Base-by-base conservation (phyloP, 2,888 invertebrate species). In the Notodonta ziczac region DNA sequence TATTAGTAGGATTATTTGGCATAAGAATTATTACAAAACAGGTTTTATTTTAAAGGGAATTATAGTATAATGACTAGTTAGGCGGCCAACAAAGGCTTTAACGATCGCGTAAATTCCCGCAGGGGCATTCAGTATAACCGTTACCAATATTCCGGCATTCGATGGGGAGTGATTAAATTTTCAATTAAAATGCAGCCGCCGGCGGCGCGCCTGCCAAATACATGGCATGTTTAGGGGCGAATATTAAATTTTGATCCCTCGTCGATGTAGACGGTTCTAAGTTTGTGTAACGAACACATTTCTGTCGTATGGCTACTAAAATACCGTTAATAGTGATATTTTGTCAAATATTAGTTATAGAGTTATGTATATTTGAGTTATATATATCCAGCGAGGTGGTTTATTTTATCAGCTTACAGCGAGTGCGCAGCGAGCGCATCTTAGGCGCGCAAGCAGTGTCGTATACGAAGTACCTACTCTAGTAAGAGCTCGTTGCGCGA, bases 81-180 rank as follows among this genome's bases (percentile, higher is more conserved):
- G 69, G 40, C 51, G 42, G 24, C 51, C 44, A 39, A 56, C 59
- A 59, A 63, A 73, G 60, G 61, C 61, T 62, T 58, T 46, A 60
- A 60, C 40, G 65, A 32, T 32, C 62, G 56, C 63, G 67, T 67
- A 66, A 68, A 74, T 67, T 70, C 61, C 32, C 50, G 4, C 55
- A 32, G 40, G 40, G 51, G 52, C 58, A 56, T 69, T 68, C 57
- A 53, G 51, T 32, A 48, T 48, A 55, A 55, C 65, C 59, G 65
- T 57, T 67, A 60, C 65, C 70, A 70, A 75, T 77, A 75, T 75
- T 65, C 60, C 59, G 58, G 60, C 8, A n/a, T 16, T 35, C 61
- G 62, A 65, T 61, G 60, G 66, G 44, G 46, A 56, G 56, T 64
- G 65, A 77, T 76, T 72, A 70, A 67, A 70, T 67, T 77, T 77